A percentile compares a stretch with the other conserved stretches of the same genome.
These are phyloP conservation scores for Melanerpes aurifrons DNA, from an alignment of 2,113 vertebrate species.

Conservation along the genomic window DNA sequence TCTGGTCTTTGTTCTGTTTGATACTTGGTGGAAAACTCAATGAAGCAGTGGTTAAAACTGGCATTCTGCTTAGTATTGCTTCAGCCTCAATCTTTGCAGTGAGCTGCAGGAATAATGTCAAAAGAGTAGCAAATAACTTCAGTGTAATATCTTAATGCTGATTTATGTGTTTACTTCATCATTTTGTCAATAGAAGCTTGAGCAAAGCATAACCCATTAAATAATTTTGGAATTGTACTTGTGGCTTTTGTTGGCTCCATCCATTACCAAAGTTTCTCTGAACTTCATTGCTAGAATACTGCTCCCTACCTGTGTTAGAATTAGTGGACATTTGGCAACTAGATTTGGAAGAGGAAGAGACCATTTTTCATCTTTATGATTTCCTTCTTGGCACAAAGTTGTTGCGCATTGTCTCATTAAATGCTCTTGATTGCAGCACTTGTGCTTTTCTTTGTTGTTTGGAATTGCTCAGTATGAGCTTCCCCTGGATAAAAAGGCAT, in stretches of 20 bases:
- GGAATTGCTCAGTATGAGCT: not conserved
- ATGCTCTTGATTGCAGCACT: not conserved
- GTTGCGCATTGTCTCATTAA: not conserved
- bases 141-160: not conserved
- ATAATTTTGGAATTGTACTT: not conserved
- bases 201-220: not conserved
- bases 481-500: not conserved
- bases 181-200: not conserved
- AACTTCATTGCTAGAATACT: not conserved
- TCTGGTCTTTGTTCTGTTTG: not conserved
- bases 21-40: not conserved
- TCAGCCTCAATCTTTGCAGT: too few species aligned
- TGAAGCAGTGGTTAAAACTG: not conserved
- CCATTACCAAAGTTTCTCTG: not conserved
- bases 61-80: too few species aligned
- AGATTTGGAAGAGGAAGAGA: not conserved
- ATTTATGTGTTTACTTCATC: not conserved
- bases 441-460: not conserved
- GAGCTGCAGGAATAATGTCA: not conserved
- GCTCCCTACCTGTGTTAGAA: not conserved
- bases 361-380: not conserved
- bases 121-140: not conserved
- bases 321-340: constrained; percentile 1
- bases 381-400: not conserved
- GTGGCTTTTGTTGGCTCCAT: not conserved